Evolutionary conservation across 2,113 vertebrate genomes (phyloP), one percentile per base, ranked within the genome.

Genomic region (Carollia perspicillata): DNA sequence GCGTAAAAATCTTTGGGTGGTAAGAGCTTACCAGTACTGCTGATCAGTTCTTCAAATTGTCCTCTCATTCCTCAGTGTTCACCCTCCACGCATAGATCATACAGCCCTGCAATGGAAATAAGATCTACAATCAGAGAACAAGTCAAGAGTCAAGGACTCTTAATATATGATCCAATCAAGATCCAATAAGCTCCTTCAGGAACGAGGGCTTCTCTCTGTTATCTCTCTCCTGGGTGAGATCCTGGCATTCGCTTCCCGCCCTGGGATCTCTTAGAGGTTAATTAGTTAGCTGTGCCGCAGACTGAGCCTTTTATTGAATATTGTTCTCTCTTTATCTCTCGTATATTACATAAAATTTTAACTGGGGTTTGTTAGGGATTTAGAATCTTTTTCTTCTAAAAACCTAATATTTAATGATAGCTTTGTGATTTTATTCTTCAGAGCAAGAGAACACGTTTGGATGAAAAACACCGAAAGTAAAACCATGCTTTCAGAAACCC

Each of bases 311-410:
- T 96, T 77, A 92, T 93, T 78, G 28, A 87, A 87, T 84, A 80
- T 35, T 78, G 79, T 55, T 53, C 44, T 81, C 12, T 87, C 55
- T 44, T 95, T 93, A 90, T 93, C 78, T 93, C 55, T 71, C 44
- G 9, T 30, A 90, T 35, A 75, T 89, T 87, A 77, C n/a, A 55
- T 93, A 49, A 93, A 95, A 89, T 87, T 96, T 77, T 97, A 95
- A 68, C 93, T 63, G 87, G 40, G 8, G n/a, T 63, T 96, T 90
- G 35, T 93, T 69, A 65, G 55, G 83, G 53, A 87, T 86, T 75
- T 83, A 47, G 20, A 65, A 37, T 51, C 14, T 66, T 58, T 81
- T 74, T 47, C 53, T 77, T 51, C 49, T 23, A 14, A 47, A 95
- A 91, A 47, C 49, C 35, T 77, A 44, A 37, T 71, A 44, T 78